Evolutionary conservation across 2,888 invertebrate genomes (phyloP), one percentile per base, ranked within the genome.

Genomic region (Phortica magna): DNA sequence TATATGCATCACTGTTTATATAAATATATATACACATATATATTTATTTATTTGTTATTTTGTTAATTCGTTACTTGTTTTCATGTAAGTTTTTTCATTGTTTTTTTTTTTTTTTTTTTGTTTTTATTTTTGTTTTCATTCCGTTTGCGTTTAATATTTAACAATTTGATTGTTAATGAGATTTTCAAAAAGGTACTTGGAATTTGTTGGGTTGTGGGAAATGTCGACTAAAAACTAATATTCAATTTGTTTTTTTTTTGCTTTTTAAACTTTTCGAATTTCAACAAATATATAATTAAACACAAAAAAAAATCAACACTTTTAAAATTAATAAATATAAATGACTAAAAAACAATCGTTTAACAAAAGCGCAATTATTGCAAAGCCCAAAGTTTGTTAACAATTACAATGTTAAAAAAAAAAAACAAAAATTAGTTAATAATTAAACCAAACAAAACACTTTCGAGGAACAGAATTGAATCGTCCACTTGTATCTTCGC

Each of bases 261-360:
- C 59, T 70, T 73, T 61, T 22, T 61, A 61, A n/a, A 65, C 39
- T 9, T 57, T 67, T 67, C 71, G 14, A 39, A 7, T 81, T 84
- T 71, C 78, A 76, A 76, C 42, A 55, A 41, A 12, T 42, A 31
- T 14, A 53, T n/a, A 65, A 72, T 14, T 5, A 53, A 72, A 39
- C 12, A 59, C 10, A 41, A 61, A 68, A 43, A 10, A 39, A 68
- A 43, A 48, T 9, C 73, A 31, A 14, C 17, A 59, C n/a, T 41
- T 41, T 19, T 67, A 48, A 39, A 68, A 12, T 67, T 70, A 70
- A 19, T 70, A 42, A 48, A 48, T 48, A 14, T 48, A 48, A 14
- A 48, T 14, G 14, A 48, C 48, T 12, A 48, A 48, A 48, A 48
- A 9, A 14, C 14, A 14, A 48, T 48, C 14, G 2, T 48, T 48